phyloP scores from a whole-genome alignment of 2,888 invertebrate genomes.

The Sphaeridia pumilis region DNA sequence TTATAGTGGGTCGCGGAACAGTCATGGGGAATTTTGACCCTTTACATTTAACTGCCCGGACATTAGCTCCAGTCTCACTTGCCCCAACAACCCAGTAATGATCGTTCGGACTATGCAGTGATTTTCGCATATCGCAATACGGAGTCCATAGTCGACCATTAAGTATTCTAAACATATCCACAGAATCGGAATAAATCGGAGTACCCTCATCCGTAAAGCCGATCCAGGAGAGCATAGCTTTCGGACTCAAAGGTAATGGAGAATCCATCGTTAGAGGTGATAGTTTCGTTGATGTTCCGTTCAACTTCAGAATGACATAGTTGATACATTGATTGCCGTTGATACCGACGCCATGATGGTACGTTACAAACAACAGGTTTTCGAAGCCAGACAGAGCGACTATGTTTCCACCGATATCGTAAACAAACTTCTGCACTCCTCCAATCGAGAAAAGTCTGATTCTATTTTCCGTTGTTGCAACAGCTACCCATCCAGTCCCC shows the following conservation, averaged over 20 bases:
- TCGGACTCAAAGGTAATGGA: slow-evolving; percentile 54
- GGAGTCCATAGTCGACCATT: slow-evolving; percentile 67
- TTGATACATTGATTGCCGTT: slow-evolving; percentile 37
- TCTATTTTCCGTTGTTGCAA: slow-evolving; percentile 60
- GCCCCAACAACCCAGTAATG: slow-evolving; percentile 48
- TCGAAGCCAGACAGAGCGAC: slow-evolving; percentile 40
- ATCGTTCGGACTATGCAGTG: slow-evolving; percentile 46
- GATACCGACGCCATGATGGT: slow-evolving; percentile 50
- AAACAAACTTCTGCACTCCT: slow-evolving; percentile 72
- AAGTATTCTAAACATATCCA: slow-evolving; percentile 61
- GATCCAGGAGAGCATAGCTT: slow-evolving; percentile 58
- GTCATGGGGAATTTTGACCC: slow-evolving; percentile 79
- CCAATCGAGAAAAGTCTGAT: slow-evolving; percentile 72
- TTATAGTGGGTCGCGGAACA: slow-evolving; percentile 62
- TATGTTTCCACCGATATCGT: slow-evolving; percentile 60
- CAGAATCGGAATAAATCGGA: slow-evolving; percentile 61
- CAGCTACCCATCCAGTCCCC: slow-evolving; percentile 61
- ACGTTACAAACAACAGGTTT: slow-evolving; percentile 37
- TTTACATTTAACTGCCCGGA: slow-evolving; percentile 74
- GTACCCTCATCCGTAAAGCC: slow-evolving; percentile 73
- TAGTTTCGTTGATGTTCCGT: slow-evolving; percentile 28
- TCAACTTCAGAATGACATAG: slow-evolving; percentile 25
- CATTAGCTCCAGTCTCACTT: slow-evolving; percentile 61
- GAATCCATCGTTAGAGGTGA: slow-evolving; percentile 54
- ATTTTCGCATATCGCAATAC: slow-evolving; percentile 58